Conservation (phyloP, 2,888 invertebrate genomes). For the Pristionchus mayeri region DNA sequence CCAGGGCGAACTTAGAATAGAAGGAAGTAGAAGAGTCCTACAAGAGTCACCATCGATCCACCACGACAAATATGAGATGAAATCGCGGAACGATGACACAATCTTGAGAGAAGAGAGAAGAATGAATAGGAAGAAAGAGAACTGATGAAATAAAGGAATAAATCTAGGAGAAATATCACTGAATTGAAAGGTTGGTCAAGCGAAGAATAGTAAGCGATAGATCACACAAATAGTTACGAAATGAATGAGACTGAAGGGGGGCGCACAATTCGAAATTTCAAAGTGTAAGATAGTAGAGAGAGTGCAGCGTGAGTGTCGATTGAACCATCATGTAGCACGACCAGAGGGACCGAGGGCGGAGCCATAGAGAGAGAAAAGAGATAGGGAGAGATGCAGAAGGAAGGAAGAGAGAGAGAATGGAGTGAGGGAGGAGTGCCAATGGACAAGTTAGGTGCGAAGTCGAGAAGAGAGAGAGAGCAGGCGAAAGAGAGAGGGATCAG, state of each 20-base stretch:
- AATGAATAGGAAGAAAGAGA: neutral
- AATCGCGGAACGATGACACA: slow-evolving; percentile 22
- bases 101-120: neutral
- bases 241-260: neutral
- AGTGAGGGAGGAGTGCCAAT: neutral
- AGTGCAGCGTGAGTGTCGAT: neutral
- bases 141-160: neutral
- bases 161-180: neutral
- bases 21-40: slow-evolving; percentile 14
- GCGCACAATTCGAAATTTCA: neutral
- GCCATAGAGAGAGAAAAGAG: neutral
- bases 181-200: neutral
- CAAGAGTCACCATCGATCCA: neutral
- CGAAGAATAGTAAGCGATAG: neutral
- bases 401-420: neutral
- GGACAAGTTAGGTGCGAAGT: slow-evolving; percentile 39
- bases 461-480: slow-evolving; percentile 7
- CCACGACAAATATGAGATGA: slow-evolving; percentile 13
- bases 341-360: slow-evolving; percentile 8
- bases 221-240: neutral
- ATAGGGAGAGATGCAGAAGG: neutral
- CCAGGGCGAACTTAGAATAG: neutral
- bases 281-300: neutral
- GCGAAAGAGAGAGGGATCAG: slow-evolving; percentile 50
- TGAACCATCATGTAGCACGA: neutral